Percentiles rank a stretch among this genome's conserved stretches.
Conservation (phyloP, 2,113 vertebrate genomes). For the Xiphorhynchus elegans region DNA sequence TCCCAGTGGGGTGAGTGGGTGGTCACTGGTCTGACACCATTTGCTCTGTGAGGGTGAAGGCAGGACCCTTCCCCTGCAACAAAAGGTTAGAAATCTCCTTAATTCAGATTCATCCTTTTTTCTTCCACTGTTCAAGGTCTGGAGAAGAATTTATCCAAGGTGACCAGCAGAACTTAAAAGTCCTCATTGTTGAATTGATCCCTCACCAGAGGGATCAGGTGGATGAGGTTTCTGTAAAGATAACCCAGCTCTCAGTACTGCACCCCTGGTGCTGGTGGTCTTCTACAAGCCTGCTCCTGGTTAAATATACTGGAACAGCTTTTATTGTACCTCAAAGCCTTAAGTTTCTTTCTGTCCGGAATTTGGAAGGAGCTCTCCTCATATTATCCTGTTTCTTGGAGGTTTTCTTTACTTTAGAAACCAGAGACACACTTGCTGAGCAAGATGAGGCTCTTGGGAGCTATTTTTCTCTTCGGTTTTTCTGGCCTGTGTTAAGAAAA, state of each 20-base stretch:
- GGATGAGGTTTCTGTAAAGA: neutral
- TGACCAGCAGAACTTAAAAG: neutral
- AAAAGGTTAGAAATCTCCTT: neutral
- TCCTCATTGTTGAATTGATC: neutral
- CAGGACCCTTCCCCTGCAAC: neutral
- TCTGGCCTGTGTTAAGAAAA: neutral
- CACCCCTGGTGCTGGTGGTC: neutral
- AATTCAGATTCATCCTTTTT: neutral
- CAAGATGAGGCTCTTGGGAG: neutral
- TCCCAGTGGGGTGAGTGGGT: neutral
- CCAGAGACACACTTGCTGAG: neutral
- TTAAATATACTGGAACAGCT: neutral
- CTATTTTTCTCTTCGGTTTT: conserved; percentile 14
- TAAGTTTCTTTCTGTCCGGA: neutral
- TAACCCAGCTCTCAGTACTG: neutral
- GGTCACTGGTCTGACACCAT: neutral
- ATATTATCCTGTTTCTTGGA: neutral
- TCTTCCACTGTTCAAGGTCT: neutral
- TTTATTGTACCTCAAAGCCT: neutral
- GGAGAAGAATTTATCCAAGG: neutral
- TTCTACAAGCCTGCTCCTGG: neutral
- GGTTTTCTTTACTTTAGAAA: neutral
- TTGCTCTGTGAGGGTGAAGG: neutral
- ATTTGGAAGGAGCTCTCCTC: neutral
- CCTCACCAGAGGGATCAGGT: neutral